Evolutionary conservation across 2,888 invertebrate genomes (phyloP).

Genomic region (Oasisia sp.): DNA sequence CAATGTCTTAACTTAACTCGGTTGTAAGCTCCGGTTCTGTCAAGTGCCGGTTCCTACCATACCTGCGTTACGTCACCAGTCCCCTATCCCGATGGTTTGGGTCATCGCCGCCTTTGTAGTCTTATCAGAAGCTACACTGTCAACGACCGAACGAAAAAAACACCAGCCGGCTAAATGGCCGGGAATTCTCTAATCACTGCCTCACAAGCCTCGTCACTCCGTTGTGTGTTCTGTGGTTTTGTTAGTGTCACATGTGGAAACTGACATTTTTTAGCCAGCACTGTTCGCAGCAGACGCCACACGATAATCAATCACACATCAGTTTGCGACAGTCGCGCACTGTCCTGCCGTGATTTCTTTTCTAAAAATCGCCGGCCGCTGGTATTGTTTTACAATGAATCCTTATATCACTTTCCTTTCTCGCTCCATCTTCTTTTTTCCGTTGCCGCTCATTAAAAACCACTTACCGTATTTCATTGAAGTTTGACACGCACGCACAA

Average conservation of each 20-base stretch:
- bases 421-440: background rate
- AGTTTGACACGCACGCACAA: background rate
- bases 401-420: background rate
- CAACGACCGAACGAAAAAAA: background rate
- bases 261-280: background rate
- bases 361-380: background rate
- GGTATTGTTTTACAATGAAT: constrained; percentile 13
- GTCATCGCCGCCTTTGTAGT: background rate
- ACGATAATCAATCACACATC: background rate
- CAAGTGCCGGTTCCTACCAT: too few species aligned
- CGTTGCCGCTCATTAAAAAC: background rate
- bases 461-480: constrained; percentile 12
- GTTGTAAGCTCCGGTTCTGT: too few species aligned
- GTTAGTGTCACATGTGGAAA: background rate
- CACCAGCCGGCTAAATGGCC: background rate
- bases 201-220: background rate
- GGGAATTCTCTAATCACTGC: background rate
- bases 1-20: too few species aligned
- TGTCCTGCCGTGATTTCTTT: background rate
- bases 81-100: background rate
- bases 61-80: background rate
- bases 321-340: background rate
- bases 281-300: background rate
- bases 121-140: background rate
- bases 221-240: background rate